Evolutionary conservation across 2,797 vertebrate genomes (phyloP), one percentile per base, ranked within the genome.

Genomic region (Cheirogaleus major): DNA sequence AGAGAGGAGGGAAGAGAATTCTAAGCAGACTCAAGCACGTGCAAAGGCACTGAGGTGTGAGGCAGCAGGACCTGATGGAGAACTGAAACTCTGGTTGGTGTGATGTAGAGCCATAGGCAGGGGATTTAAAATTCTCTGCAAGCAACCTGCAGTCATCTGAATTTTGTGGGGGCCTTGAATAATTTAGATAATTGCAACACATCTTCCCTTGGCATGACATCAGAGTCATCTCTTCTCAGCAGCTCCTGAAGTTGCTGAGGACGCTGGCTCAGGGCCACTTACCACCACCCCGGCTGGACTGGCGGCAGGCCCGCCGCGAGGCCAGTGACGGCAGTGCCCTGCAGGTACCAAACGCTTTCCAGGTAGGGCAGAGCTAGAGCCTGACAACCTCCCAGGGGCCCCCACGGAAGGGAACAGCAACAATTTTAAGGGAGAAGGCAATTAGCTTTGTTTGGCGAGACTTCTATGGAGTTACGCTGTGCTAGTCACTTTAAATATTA

Each of bases 221-320:
- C 95, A 97, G 96, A 98, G 96, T 15, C 27, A 55, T 65, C 72
- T 38, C 35, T 70, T 96, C 79, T 80, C 69, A 65, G 96, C 87
- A 95, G 73, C 84, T 97, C 89, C 83, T n/a, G 45, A 89, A 93
- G 89, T 81, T 87, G 76, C 91, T 17, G 94, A 97, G 89, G 93
- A 96, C 0, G 91, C 97, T 97, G 97, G 96, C 97, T 78, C 70
- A 15, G 86, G 57, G 91, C 97, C 97, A 95, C 61, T 91, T 7
- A 27, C 86, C 43, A 70, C 93, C 69, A 73, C 65, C 55, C 94
- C n/a, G n/a, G 90, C 90, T 78, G 84, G 95, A 79, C 86, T 15
- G 59, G 95, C 0, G 7, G 85, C 96, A 61, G 63, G 89, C 73
- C 35, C 15, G 59, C 55, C 18, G 0, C 15, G 43, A 48, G 59